These are phyloP conservation scores for Ceyx melanurus DNA, from an alignment of 2,113 vertebrate species.

Conservation along the genomic window DNA sequence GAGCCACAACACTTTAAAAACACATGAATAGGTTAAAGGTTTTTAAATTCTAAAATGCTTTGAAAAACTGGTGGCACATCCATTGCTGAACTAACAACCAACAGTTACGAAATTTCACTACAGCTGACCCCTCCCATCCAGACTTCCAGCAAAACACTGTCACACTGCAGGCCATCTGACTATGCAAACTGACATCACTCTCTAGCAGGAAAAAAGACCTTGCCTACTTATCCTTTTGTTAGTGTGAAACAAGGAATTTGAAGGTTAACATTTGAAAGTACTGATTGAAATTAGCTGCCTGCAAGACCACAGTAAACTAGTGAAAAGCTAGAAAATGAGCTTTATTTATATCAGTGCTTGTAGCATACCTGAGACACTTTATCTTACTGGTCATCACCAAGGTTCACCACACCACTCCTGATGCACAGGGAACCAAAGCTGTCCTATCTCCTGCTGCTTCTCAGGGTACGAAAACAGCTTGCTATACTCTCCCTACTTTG, in stretches of 20 bases:
- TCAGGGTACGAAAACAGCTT: neutral
- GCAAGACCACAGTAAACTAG: neutral
- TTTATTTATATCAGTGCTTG: neutral
- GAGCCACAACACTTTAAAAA: neutral
- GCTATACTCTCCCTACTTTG: neutral
- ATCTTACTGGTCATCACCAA: neutral
- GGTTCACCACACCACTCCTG: neutral
- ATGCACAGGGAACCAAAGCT: neutral
- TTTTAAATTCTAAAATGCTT: neutral
- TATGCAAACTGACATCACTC: neutral
- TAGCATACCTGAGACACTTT: rapidly evolving
- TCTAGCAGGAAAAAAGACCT: neutral
- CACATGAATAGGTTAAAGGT: neutral
- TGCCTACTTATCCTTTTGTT: neutral
- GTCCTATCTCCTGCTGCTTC: neutral
- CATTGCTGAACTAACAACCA: neutral
- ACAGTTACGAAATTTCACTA: neutral
- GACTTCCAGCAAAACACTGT: neutral
- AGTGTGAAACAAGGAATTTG: neutral
- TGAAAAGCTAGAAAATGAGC: neutral
- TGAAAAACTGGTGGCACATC: neutral
- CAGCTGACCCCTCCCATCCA: neutral
- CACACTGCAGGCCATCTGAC: rapidly evolving
- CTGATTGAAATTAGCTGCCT: neutral
- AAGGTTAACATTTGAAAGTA: neutral